phyloP scores from a whole-genome alignment of 2,888 invertebrate species.

The Autographa gamma region DNA sequence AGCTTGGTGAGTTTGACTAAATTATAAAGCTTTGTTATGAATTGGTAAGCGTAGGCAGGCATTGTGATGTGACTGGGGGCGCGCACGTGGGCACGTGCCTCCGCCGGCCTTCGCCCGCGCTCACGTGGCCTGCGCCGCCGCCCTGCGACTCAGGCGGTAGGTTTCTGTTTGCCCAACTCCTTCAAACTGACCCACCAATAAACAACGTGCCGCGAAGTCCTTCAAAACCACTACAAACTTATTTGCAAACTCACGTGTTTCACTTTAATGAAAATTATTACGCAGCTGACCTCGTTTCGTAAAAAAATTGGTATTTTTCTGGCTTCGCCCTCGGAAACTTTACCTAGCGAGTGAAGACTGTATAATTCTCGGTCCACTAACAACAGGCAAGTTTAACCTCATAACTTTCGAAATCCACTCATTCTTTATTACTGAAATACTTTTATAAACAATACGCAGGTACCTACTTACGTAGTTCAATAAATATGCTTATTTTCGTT shows the following conservation, averaged over 20 bases:
- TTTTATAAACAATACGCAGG: conserved; percentile 6
- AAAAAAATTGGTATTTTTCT: conserved; percentile 62
- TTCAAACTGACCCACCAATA: conserved; percentile 67
- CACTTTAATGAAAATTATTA: conserved; percentile 71
- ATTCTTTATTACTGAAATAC: conserved; percentile 27
- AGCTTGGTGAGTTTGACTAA: not conserved
- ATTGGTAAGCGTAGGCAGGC: conserved; percentile 28
- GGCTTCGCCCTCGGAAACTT: conserved; percentile 67
- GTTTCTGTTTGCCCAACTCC: conserved; percentile 78
- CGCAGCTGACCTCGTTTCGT: conserved; percentile 61
- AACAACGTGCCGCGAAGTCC: conserved; percentile 80
- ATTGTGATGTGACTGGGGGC: conserved; percentile 46
- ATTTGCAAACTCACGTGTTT: conserved; percentile 76
- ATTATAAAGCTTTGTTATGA: conserved; percentile 11
- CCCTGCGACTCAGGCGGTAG: conserved; percentile 57
- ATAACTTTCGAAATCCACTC: conserved; percentile 25
- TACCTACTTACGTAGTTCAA: conserved; percentile 26
- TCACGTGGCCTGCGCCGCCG: conserved; percentile 64
- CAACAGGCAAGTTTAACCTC: conserved; percentile 36
- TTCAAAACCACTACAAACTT: conserved; percentile 77
- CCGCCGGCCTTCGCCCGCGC: conserved; percentile 41
- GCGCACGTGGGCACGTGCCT: conserved; percentile 56
- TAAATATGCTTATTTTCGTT: conserved; percentile 33
- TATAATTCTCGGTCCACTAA: conserved; percentile 52
- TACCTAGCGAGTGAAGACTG: conserved; percentile 55